These are phyloP conservation scores for Drosophila sturtevanti DNA, from an alignment of 1,140 invertebrate genomes.

Conservation along the genomic window DNA sequence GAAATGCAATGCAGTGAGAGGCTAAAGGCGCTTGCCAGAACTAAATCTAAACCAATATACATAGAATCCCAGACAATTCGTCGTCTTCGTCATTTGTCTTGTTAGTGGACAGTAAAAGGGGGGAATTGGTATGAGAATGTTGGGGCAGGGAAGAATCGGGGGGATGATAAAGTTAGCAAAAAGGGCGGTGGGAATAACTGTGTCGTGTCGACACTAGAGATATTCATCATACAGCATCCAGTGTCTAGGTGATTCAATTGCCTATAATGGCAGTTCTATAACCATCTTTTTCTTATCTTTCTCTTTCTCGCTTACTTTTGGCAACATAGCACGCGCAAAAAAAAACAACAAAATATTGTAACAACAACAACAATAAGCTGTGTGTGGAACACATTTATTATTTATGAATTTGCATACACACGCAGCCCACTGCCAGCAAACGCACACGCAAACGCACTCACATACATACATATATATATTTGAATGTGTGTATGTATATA, in stretches of 20 bases:
- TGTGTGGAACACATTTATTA: slow-evolving; percentile 26
- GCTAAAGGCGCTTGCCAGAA: slow-evolving; percentile 30
- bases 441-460: slow-evolving; percentile 24
- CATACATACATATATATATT: background rate
- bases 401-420: slow-evolving; percentile 79
- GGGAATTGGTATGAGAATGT: no score
- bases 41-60: background rate
- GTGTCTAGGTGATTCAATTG: slow-evolving; percentile 70
- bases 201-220: background rate
- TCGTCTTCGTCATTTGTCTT: slow-evolving; percentile 26
- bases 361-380: slow-evolving; percentile 40
- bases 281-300: background rate
- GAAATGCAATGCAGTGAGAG: slow-evolving; percentile 72
- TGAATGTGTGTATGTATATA: no score
- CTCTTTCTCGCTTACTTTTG: slow-evolving; percentile 5
- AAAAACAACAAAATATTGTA: slow-evolving; percentile 36
- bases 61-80: slow-evolving; percentile 40
- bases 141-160: no score
- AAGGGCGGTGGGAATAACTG: slow-evolving; percentile 48
- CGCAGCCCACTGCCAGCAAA: slow-evolving; percentile 52
- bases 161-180: no score
- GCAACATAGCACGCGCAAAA: background rate
- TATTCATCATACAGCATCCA: slow-evolving; percentile 32
- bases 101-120: background rate
- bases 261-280: slow-evolving; percentile 7